Base-by-base conservation (phyloP, 2,797 vertebrate genomes). In the Smutsia gigantea region DNA sequence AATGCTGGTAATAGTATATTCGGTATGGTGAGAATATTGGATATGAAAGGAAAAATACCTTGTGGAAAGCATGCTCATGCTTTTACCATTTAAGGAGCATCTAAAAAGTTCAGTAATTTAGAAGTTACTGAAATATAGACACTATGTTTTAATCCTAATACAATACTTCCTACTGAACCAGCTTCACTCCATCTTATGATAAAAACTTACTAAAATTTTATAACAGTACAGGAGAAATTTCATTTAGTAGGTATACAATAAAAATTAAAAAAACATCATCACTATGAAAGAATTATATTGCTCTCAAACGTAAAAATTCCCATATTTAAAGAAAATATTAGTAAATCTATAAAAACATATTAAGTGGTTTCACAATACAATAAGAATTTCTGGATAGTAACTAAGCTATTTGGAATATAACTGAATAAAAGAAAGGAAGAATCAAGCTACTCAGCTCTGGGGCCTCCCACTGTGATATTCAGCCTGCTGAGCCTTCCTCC, bases 1-100 rank as follows among this genome's bases (percentile, higher is more conserved):
- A 63, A 87, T 84, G 87, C 12, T 21, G 42, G 37, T 69, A 86
- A 37, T 39, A 79, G 61, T 92, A n/a, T 85, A 37, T 87, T 93
- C 90, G 17, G 34, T 55, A 88, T 8, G 39, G 9, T 46, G 27
- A 72, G 31, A 85, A 85, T 78, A 93, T 81, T 92, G 49, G 53
- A 55, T 79, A 81, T 72, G 66, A 94, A 91, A 87, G 19, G 29
- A 84, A 94, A 94, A 87, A 23, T 57, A 31, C 68, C 69, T 57
- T 81, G 25, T 84, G 53, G 78, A 91, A 95, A 71, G 31, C 9
- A 15, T 55, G 3, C 57, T 55, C 85, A 10, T 64, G 29, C 9
- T 94, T 96, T 91, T 94, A 69, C 92, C 94, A 89, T 51, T 92
- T 81, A 96, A 85, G 74, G 29, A 63, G 14, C 9, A 84, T 51